Evolutionary conservation across 2,113 vertebrate genomes (phyloP).

Genomic region (Catharus minimus): DNA sequence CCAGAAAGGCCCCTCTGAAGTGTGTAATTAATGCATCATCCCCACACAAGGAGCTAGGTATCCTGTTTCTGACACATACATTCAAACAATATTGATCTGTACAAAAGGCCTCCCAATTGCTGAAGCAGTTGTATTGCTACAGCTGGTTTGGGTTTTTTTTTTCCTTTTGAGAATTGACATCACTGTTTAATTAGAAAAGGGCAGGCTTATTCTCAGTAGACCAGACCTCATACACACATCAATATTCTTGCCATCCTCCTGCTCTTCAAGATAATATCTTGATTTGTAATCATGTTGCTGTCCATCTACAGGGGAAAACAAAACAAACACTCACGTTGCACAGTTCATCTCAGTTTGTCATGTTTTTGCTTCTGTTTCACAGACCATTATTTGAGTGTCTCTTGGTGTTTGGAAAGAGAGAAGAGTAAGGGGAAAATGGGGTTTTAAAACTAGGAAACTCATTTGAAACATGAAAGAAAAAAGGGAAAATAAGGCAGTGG

Average conservation of each 20-base stretch:
- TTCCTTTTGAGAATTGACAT: conserved; percentile 9
- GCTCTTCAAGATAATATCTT: not conserved
- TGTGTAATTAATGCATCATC: conserved; percentile 47
- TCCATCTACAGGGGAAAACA: not conserved
- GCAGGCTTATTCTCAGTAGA: not conserved
- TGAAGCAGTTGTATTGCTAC: conserved; percentile 25
- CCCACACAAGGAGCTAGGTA: not conserved
- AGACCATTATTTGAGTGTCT: not conserved
- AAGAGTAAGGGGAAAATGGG: not conserved
- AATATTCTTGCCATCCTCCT: not conserved
- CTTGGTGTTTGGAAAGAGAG: not conserved
- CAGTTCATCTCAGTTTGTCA: not conserved
- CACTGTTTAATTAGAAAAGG: conserved; percentile 56
- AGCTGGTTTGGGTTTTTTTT: conserved; percentile 28
- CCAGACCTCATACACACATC: not conserved
- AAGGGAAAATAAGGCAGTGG: not conserved
- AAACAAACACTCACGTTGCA: not conserved
- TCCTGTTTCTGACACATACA: conserved; percentile 35
- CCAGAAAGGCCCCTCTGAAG: not conserved
- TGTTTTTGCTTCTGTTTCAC: conserved; percentile 17
- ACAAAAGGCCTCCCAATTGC: not conserved
- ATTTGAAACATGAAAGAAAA: not conserved
- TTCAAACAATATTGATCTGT: conserved; percentile 9
- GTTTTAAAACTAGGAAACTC: not conserved
- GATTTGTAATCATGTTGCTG: conserved; percentile 7